Evolutionary conservation across 1,140 invertebrate species (phyloP), one percentile per base, ranked within the genome.

Genomic region (Zaprionus capensis): DNA sequence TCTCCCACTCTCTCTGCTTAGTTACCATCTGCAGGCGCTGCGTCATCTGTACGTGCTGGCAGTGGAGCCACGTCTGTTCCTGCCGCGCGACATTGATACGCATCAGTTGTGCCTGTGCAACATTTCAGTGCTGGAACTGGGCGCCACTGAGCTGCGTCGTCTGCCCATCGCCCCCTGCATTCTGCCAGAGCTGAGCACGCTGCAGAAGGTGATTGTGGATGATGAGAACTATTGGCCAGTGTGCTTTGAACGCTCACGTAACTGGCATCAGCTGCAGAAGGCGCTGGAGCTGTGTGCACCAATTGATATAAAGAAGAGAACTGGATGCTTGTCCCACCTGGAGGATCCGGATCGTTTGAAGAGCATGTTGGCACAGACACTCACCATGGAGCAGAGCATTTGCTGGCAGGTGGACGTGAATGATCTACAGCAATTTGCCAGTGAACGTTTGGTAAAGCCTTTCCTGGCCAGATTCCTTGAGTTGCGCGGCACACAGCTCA

Each of bases 41-140:
- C 94, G 98, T 34, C 99, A 99, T 94, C 93, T 99, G 15, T 99
- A 99, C 92, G 98, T 99, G 11, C 92, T 99, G 61, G 98, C 98
- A 2, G 96, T 96, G 11, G 97, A 99, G 92, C 96, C 97, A 1
- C 93, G 99, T 20, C 92, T 99, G 9, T 93, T 99, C 41, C 93
- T 99, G 63, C 98, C 98, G 0, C 94, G 96, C 53, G 97, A 99
- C 92, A 96, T 99, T 7, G 96, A 96, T 81, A 96, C 95, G 11
- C 94, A 95, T 34, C 94, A 95, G 77, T 94, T 96, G 28, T 98
- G 97, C 90, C 97, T 98, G 82, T 96, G 96, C 6, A 95, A 96
- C 66, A 94, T 99, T 55, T 92, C 91, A 5, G 90, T 91, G 41
- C 70, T 93, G 66, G 92, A 93, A 56, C 49, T 92, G 9, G 91